A percentile compares a stretch with the other conserved stretches of the same genome.
Evolutionary conservation across 2,113 vertebrate genomes (phyloP).

Genomic region (Odontesthes bonariensis): DNA sequence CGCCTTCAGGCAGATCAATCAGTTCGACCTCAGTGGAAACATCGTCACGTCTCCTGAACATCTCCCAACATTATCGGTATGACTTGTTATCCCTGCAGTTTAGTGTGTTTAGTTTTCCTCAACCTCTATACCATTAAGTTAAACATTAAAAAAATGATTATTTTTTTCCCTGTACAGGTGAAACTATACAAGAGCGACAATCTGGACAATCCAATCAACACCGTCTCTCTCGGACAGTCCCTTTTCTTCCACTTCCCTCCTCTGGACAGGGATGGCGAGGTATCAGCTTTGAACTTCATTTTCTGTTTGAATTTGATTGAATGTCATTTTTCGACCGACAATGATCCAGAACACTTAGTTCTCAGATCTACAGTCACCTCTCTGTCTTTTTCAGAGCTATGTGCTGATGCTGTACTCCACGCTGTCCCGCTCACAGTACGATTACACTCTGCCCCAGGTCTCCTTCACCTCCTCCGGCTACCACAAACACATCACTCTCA

Average conservation of each 20-base stretch:
- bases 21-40: constrained; percentile 97
- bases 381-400: constrained; percentile 84
- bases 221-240: constrained; percentile 92
- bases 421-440: constrained; percentile 91
- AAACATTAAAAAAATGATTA: too few relatives aligned
- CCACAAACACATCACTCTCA: constrained; percentile 93
- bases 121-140: neutral
- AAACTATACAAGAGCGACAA: constrained; percentile 97
- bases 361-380: neutral
- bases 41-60: constrained; percentile 93
- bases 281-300: constrained; percentile 59
- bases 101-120: neutral
- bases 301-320: too few relatives aligned
- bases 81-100: neutral
- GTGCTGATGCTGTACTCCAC: constrained; percentile 93
- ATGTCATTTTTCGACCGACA: too few relatives aligned
- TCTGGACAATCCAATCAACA: constrained; percentile 95
- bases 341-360: neutral
- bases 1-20: constrained; percentile 96
- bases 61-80: constrained; percentile 93
- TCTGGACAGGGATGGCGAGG: constrained; percentile 94
- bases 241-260: constrained; percentile 98
- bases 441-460: constrained; percentile 92
- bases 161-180: constrained; percentile 82
- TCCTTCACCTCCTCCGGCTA: constrained; percentile 92